phyloP scores from a whole-genome alignment of 2,797 vertebrate genomes.

The Hoplostethus atlanticus region DNA sequence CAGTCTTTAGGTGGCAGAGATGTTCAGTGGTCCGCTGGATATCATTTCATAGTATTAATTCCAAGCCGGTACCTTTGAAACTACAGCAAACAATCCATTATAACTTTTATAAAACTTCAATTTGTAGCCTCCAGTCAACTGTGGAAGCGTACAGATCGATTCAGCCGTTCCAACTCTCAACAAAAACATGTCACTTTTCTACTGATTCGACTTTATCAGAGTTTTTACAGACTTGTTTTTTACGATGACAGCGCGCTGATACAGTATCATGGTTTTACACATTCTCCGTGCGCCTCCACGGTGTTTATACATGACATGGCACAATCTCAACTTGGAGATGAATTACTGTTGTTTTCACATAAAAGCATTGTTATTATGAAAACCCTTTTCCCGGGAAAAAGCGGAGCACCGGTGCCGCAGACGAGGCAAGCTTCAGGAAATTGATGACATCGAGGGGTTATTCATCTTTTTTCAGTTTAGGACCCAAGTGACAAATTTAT shows the following conservation, averaged over 20 bases:
- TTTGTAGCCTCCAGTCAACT: conserved; percentile 68
- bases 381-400: conserved; percentile 11
- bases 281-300: conserved; percentile 27
- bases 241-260: conserved; percentile 46
- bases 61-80: conserved; percentile 24
- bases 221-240: conserved; percentile 45
- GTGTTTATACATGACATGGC: conserved; percentile 44
- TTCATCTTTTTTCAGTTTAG: not conserved
- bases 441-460: not conserved
- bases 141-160: conserved; percentile 64
- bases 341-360: conserved; percentile 29
- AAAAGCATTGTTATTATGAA: conserved; percentile 45
- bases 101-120: conserved; percentile 53
- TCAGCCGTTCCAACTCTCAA: conserved; percentile 60
- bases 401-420: conserved; percentile 6
- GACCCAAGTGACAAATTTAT: not conserved
- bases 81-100: conserved; percentile 58
- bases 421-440: conserved; percentile 6
- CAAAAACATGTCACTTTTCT: conserved; percentile 51
- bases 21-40: conserved; percentile 2
- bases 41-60: conserved; percentile 31
- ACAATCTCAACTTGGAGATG: conserved; percentile 13
- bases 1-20: not conserved
- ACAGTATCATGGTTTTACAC: conserved; percentile 25
- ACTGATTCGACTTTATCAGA: conserved; percentile 40